A percentile compares a stretch with the other conserved stretches of the same genome.
phyloP scores from a whole-genome alignment of 1,140 invertebrate species.

The Diploscapter pachys region DNA sequence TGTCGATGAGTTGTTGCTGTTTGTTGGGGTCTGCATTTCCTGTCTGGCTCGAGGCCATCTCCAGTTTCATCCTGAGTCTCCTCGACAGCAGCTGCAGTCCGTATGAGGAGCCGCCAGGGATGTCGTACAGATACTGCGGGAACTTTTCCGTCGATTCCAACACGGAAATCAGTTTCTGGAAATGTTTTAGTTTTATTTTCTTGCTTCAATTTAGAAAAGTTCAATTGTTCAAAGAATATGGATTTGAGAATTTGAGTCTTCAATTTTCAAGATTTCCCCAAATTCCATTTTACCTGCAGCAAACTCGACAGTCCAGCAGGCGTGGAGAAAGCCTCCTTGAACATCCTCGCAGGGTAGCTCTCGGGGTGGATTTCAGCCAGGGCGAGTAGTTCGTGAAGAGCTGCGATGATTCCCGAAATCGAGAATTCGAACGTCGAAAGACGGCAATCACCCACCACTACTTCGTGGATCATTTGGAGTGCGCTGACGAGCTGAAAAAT shows the following conservation, averaged over 20 bases:
- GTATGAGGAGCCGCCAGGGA: conserved; percentile 77
- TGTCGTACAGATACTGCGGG: conserved; percentile 86
- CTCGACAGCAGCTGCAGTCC: conserved; percentile 74
- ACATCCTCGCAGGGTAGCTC: conserved; percentile 24
- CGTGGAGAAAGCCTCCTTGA: conserved; percentile 26
- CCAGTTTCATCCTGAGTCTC: conserved; percentile 78
- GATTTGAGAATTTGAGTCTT: no score
- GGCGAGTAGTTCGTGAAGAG: conserved; percentile 75
- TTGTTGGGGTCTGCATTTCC: background rate
- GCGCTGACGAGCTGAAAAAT: conserved; percentile 65
- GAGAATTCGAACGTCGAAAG: conserved; percentile 94
- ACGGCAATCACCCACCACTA: conserved; percentile 84
- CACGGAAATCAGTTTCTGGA: conserved; percentile 28
- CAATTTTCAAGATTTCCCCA: no score
- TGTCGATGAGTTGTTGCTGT: no score
- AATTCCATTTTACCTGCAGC: background rate
- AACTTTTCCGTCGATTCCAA: conserved; percentile 60
- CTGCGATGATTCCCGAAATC: conserved; percentile 87
- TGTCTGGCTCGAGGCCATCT: conserved; percentile 68
- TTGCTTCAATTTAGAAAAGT: no score
- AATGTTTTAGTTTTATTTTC: no score
- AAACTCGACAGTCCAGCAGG: conserved; percentile 12
- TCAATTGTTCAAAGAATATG: no score
- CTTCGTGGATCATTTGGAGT: conserved; percentile 74
- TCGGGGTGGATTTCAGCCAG: conserved; percentile 21